Evolutionary conservation across 2,797 vertebrate genomes (phyloP).

Genomic region (Anguilla marmorata): DNA sequence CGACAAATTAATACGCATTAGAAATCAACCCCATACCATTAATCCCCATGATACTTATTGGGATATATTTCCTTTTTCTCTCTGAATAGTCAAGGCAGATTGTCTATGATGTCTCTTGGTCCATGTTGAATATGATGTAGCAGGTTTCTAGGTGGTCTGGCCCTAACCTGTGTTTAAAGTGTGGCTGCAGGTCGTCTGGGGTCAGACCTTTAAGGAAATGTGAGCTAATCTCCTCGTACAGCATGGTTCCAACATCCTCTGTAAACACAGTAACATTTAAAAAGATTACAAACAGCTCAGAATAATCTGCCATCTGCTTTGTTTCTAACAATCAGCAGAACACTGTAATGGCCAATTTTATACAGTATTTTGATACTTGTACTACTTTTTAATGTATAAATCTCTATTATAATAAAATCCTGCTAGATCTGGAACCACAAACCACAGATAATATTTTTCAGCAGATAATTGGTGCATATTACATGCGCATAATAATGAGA

Average conservation of each 20-base stretch:
- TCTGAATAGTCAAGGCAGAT: neutral
- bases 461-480: neutral
- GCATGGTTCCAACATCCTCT: constrained; percentile 60
- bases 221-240: constrained; percentile 58
- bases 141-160: constrained; percentile 60
- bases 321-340: neutral
- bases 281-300: neutral
- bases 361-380: neutral
- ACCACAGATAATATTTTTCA: neutral
- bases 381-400: neutral
- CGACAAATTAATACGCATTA: neutral
- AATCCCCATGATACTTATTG: constrained; percentile 5
- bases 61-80: neutral
- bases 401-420: neutral
- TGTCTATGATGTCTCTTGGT: constrained; percentile 52
- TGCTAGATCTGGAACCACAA: neutral
- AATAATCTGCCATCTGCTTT: neutral
- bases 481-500: neutral
- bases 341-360: neutral
- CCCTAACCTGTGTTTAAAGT: constrained; percentile 56
- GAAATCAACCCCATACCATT: neutral
- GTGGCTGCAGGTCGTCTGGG: constrained; percentile 57
- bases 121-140: constrained; percentile 58
- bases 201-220: constrained; percentile 60
- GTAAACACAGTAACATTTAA: constrained; percentile 36